Percentiles rank a stretch among this genome's conserved stretches.
Conservation (phyloP, 2,113 vertebrate genomes). For the Cebus imitator region DNA sequence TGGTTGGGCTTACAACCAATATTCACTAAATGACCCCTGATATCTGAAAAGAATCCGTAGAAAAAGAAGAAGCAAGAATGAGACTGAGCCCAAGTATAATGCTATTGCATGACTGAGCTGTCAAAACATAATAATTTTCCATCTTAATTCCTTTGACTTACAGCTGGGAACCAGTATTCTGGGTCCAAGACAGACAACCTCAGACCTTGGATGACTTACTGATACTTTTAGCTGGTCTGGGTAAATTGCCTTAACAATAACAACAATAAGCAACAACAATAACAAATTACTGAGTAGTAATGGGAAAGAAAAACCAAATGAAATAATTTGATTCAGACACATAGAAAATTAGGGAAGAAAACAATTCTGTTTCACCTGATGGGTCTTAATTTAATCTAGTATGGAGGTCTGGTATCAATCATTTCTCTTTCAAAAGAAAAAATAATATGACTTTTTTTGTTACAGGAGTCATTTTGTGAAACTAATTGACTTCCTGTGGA, state of each 20-base stretch:
- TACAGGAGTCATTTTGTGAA: background rate
- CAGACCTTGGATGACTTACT: background rate
- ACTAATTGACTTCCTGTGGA: background rate
- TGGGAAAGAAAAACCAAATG: background rate
- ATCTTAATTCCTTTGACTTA: background rate
- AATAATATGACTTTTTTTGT: background rate
- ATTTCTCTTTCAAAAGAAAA: background rate
- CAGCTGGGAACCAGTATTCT: background rate
- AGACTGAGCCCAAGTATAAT: background rate
- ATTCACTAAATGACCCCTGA: background rate
- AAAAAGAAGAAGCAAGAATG: background rate
- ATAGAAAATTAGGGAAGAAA: slow-evolving; percentile 1
- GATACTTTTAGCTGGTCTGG: background rate
- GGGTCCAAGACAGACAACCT: background rate
- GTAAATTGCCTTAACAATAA: background rate
- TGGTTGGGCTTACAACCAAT: background rate
- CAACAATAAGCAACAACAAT: background rate
- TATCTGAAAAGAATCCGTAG: background rate
- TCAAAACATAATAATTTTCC: background rate
- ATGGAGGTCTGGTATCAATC: background rate
- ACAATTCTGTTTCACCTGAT: background rate
- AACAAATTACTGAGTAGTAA: background rate
- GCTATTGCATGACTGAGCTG: background rate
- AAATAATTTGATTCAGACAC: background rate
- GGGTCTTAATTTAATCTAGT: background rate